Conservation (phyloP, 2,113 vertebrate species). For the Triplophysa dalaica region DNA sequence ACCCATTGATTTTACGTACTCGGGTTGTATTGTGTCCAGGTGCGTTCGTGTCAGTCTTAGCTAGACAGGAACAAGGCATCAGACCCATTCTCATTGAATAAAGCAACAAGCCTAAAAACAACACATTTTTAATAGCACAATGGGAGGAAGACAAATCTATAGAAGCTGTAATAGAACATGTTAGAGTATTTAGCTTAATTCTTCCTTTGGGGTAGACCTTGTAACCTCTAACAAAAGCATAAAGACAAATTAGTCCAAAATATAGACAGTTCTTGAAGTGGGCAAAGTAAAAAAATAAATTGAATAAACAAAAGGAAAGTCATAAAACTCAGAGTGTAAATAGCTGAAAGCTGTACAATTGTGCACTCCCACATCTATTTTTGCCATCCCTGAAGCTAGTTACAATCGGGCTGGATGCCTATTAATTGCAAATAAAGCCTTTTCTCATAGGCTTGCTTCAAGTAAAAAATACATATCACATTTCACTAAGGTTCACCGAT, state of each 20-base stretch:
- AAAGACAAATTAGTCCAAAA: not conserved
- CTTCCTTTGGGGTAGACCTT: not conserved
- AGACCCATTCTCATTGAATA: conserved; percentile 52
- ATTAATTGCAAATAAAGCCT: conserved; percentile 47
- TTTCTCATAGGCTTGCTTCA: conserved; percentile 37
- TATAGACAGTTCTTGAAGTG: not conserved
- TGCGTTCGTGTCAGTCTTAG: conserved; percentile 44
- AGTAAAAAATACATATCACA: conserved; percentile 35
- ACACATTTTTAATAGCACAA: conserved; percentile 24
- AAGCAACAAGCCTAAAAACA: conserved; percentile 43
- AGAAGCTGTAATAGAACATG: conserved; percentile 5
- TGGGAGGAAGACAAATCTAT: conserved; percentile 7
- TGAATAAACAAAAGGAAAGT: not conserved
- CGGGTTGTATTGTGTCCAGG: conserved; percentile 47
- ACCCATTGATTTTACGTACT: conserved; percentile 57
- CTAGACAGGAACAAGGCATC: conserved; percentile 50
- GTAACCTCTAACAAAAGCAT: not conserved
- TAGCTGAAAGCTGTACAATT: conserved; percentile 24
- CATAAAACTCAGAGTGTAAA: not conserved
- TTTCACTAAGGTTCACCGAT: conserved; percentile 41
- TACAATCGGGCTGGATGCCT: conserved; percentile 31
- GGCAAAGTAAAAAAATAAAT: too few species aligned
- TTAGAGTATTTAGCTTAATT: not conserved
- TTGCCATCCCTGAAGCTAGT: conserved; percentile 33
- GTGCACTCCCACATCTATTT: conserved; percentile 34